These are phyloP conservation scores for Actenoides hombroni DNA, from an alignment of 2,113 vertebrate species.

Conservation along the genomic window DNA sequence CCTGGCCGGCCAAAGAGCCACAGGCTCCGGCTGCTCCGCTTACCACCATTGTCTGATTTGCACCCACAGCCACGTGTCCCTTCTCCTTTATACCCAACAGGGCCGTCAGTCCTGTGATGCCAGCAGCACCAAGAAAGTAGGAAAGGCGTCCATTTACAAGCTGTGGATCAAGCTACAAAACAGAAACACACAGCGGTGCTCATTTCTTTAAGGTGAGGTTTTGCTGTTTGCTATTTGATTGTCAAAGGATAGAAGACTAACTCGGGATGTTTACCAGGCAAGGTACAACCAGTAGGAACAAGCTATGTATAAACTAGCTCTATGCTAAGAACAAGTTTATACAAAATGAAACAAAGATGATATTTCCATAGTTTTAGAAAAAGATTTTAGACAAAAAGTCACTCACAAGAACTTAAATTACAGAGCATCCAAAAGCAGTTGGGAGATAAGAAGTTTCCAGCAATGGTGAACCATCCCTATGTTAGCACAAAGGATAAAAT, in stretches of 20 bases:
- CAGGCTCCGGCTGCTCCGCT: conserved; percentile 95
- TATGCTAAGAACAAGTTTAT: not conserved
- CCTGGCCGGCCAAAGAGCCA: conserved; percentile 93
- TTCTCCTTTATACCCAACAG: conserved; percentile 89
- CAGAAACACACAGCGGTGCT: not conserved
- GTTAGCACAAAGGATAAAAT: not conserved
- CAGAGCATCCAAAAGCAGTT: not conserved
- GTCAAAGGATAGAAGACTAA: not conserved
- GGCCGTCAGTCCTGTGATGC: conserved; percentile 89
- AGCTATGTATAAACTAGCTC: not conserved
- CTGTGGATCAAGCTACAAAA: conserved; percentile 80
- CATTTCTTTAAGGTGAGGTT: not conserved
- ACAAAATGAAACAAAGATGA: not conserved
- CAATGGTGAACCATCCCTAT: not conserved
- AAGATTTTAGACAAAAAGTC: not conserved
- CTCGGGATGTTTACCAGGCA: not conserved
- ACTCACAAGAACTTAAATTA: not conserved
- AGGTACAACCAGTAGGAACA: not conserved
- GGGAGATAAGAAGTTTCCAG: not conserved
- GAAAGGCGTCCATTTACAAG: conserved; percentile 87
- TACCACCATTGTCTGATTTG: conserved; percentile 92
- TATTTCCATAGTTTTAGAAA: not conserved
- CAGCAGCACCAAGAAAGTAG: conserved; percentile 88
- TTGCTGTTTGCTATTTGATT: not conserved
- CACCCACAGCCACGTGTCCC: conserved; percentile 82